These are phyloP conservation scores for Agrotis segetum DNA, from an alignment of 2,888 invertebrate genomes.

Conservation along the genomic window DNA sequence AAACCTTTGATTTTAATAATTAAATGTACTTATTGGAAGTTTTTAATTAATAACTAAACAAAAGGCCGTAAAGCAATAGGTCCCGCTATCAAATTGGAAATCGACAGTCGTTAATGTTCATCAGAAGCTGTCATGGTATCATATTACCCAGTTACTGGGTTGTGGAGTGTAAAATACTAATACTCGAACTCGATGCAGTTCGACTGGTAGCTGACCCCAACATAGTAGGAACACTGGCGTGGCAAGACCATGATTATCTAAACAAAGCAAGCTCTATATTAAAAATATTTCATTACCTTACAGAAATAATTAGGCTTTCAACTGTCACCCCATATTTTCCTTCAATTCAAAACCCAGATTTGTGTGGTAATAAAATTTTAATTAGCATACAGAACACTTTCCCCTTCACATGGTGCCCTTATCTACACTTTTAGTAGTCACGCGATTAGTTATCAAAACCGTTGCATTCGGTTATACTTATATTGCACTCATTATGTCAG, in stretches of 20 bases:
- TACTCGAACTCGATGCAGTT: too few relatives aligned
- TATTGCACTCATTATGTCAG: conserved; percentile 7
- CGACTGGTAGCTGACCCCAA: too few relatives aligned
- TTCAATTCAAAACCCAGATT: conserved; percentile 7
- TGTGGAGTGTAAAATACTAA: too few relatives aligned
- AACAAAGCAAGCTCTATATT: too few relatives aligned
- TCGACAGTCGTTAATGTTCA: too few relatives aligned
- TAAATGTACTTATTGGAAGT: neutral
- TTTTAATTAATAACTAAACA: neutral
- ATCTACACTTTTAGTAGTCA: conserved; percentile 48
- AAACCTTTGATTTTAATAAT: neutral
- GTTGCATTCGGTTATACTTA: conserved; percentile 42
- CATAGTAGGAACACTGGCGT: too few relatives aligned
- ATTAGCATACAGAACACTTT: conserved; percentile 41
- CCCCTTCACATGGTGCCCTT: conserved; percentile 35
- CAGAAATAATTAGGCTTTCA: neutral
- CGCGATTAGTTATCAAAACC: conserved; percentile 55
- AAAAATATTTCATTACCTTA: too few relatives aligned
- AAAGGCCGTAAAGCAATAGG: too few relatives aligned
- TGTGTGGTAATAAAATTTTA: conserved; percentile 28
- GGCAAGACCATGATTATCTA: too few relatives aligned
- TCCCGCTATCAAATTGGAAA: too few relatives aligned
- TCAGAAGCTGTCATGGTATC: too few relatives aligned
- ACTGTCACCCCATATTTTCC: neutral
- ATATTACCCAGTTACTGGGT: too few relatives aligned